Evolutionary conservation across 2,888 invertebrate genomes (phyloP), one percentile per base, ranked within the genome.

Genomic region (Aphelenchoides bicaudatus): DNA sequence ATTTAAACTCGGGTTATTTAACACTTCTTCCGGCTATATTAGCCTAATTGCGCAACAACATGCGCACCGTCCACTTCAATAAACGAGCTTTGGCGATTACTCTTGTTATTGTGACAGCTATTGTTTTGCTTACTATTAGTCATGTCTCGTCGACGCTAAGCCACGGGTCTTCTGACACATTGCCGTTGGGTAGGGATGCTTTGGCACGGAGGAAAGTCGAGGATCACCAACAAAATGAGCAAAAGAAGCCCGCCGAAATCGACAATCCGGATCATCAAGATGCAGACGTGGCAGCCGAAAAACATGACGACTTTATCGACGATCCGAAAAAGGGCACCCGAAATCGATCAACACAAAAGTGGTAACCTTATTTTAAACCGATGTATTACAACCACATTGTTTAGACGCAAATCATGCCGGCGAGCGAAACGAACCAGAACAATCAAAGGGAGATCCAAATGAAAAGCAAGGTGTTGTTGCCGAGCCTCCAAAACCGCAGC

Each of bases 41-140:
- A 37, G 2, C 19, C 27, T 10, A 25, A 43, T 43, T 23, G 43
- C 27, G 43, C 25, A 43, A 16, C 27, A 28, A 27, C 8, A 57
- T 57, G 57, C 37, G 55, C 39, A 57, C 57, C 34, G 57, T 57
- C 27, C 52, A 38, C 19, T 39, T 52, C 39, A 57, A 57, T 34
- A 16, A 30, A n/a, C 57, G 55, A 28, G 57, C 57, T n/a, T 50
- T 57, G 4, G 57, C 25, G 13, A 27, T 56, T 3, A 21, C 39
- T 25, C 19, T 37, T 6, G 30, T 56, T 13, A 53, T 55, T 25
- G 57, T n/a, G 1, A 39, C 39, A 3, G 54, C 52, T 19, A 27
- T 51, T 4, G 19, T 51, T 25, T 16, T 51, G 25, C 37, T 51
- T 16, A 51, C 52, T 1, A 23, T 34, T 16, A 19, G 25, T 10